Conservation (phyloP, 2,797 vertebrate species). For the Crenuchus spilurus region DNA sequence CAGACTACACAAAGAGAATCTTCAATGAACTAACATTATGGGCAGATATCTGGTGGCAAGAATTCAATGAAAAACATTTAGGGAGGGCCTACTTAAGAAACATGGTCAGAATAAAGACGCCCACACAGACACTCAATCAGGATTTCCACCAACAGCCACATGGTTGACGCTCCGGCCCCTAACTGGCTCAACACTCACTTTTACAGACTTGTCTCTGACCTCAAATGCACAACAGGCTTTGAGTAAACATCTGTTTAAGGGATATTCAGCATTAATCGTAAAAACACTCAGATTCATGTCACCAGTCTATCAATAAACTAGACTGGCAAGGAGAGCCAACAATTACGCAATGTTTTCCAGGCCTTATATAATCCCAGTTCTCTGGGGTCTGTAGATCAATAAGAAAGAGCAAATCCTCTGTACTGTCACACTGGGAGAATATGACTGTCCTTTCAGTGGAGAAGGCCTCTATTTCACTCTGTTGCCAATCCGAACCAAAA, state of each 20-base stretch:
- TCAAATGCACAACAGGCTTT: neutral
- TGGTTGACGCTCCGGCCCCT: neutral
- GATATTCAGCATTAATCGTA: neutral
- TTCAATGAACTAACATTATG: conserved; percentile 20
- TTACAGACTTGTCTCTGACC: neutral
- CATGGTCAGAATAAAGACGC: neutral
- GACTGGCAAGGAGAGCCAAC: too few species aligned
- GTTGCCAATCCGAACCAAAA: neutral
- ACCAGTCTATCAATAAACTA: neutral
- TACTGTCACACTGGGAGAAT: neutral
- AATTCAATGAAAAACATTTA: neutral
- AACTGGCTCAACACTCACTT: neutral
- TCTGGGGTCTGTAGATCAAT: neutral
- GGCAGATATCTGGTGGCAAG: neutral
- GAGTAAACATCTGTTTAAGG: neutral
- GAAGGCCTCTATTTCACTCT: neutral
- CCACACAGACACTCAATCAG: neutral
- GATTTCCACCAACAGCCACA: conserved; percentile 9
- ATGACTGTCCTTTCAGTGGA: neutral
- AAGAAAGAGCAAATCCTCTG: too few species aligned
- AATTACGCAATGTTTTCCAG: neutral
- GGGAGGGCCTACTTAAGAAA: neutral
- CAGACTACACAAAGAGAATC: conserved; percentile 21
- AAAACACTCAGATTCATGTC: neutral
- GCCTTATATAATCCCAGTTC: neutral